Base-by-base conservation (phyloP, 2,888 invertebrate genomes). In the Hyles lineata region DNA sequence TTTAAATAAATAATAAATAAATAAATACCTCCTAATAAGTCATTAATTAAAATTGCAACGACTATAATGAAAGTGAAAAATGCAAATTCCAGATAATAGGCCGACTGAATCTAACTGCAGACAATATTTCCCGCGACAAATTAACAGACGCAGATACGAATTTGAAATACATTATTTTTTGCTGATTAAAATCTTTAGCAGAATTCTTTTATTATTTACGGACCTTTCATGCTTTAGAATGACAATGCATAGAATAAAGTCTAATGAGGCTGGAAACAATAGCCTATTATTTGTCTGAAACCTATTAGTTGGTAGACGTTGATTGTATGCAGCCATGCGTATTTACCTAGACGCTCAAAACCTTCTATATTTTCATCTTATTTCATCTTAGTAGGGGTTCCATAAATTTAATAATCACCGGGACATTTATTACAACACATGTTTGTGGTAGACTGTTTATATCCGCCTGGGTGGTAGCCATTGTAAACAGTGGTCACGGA, bases 131-230 rank as follows among this genome's bases (percentile, higher is more conserved):
- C 19, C n/a, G 17, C n/a, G 55, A n/a, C n/a, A n/a, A 17, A 55
- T 55, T 55, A 55, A 55, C 55, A 55, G 55, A 55, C 55, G n/a
- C 55, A 55, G 8, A 55, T 55, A 55, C 19, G n/a, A 55, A 55
- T 55, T 55, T 55, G 55, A 55, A 55, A 55, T 35, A 35, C 35
- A 35, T 55, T n/a, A n/a, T 55, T 55, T 55, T 55, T 55, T 55
- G 55, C 55, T 55, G 55, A 55, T 55, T 55, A 55, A 55, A 55
- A 55, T 55, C 55, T 55, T 55, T 55, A 55, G 55, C 55, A n/a
- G 55, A n/a, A 55, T 55, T 55, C 55, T n/a, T 55, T 55, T 55
- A 55, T 55, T 55, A 55, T 55, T 55, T n/a, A 55, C 55, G n/a
- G 55, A 55, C 55, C 55, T 55, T 55, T 55, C 55, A 55, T 55